Evolutionary conservation across 2,113 vertebrate genomes (phyloP).

Genomic region (Mirounga angustirostris): DNA sequence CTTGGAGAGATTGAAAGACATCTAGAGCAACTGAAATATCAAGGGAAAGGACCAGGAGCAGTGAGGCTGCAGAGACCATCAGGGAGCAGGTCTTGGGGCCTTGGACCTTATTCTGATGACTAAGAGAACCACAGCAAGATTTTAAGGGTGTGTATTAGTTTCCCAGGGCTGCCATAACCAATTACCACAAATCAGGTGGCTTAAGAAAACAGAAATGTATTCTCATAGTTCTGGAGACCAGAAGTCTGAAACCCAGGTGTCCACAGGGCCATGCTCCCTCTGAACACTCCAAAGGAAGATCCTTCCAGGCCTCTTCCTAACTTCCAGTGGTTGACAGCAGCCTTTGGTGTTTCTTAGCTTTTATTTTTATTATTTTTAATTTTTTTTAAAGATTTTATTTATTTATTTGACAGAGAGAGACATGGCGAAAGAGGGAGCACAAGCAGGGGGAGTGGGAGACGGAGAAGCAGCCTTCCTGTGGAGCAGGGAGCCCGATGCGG

Average conservation of each 20-base stretch:
- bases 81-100: not conserved
- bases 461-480: too few relatives aligned
- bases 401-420: too few relatives aligned
- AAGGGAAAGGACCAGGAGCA: not conserved
- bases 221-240: not conserved
- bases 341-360: not conserved
- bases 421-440: too few relatives aligned
- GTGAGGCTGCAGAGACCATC: not conserved
- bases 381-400: too few relatives aligned
- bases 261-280: fast-evolving
- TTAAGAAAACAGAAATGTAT: not conserved
- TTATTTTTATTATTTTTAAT: too few relatives aligned
- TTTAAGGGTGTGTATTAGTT: not conserved
- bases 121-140: not conserved
- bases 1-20: not conserved
- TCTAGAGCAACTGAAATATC: not conserved
- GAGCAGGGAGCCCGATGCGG: too few relatives aligned
- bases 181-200: too few relatives aligned
- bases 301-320: not conserved
- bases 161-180: not conserved
- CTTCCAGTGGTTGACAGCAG: not conserved
- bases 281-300: not conserved
- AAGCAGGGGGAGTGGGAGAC: too few relatives aligned
- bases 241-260: not conserved
- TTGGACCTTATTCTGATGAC: not conserved